phyloP scores from a whole-genome alignment of 1,140 invertebrate genomes.

The Maniola jurtina region DNA sequence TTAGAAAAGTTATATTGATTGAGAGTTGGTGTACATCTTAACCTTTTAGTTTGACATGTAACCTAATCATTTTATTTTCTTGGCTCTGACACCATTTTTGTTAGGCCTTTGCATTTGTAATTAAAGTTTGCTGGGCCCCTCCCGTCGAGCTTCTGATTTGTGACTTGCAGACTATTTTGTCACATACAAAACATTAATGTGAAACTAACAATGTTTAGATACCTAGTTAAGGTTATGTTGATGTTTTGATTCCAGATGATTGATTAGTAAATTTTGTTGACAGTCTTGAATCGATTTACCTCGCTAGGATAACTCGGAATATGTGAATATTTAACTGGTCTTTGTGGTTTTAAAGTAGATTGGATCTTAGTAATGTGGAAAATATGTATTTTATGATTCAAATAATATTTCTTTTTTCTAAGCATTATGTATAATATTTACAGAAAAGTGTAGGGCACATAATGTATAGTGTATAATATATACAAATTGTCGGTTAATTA shows the following conservation, averaged over 20 bases:
- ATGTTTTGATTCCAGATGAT: conserved; percentile 68
- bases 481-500: too few relatives aligned
- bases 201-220: conserved; percentile 15
- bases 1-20: conserved; percentile 12
- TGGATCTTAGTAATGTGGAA: too few relatives aligned
- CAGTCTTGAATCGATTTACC: conserved; percentile 23
- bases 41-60: conserved; percentile 69
- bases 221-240: conserved; percentile 76
- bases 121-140: conserved; percentile 17
- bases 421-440: too few relatives aligned
- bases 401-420: too few relatives aligned
- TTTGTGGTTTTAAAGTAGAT: neutral
- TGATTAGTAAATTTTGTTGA: conserved; percentile 43
- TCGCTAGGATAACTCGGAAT: neutral
- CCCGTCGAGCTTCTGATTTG: neutral
- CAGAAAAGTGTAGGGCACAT: neutral
- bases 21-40: conserved; percentile 36
- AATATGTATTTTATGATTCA: too few relatives aligned
- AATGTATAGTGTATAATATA: neutral
- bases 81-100: conserved; percentile 71
- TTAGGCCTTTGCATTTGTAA: conserved; percentile 48
- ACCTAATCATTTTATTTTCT: conserved; percentile 52
- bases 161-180: conserved; percentile 2
- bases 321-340: neutral
- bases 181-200: neutral